phyloP scores from a whole-genome alignment of 2,888 invertebrate genomes.

The Dolichomitus sp. region DNA sequence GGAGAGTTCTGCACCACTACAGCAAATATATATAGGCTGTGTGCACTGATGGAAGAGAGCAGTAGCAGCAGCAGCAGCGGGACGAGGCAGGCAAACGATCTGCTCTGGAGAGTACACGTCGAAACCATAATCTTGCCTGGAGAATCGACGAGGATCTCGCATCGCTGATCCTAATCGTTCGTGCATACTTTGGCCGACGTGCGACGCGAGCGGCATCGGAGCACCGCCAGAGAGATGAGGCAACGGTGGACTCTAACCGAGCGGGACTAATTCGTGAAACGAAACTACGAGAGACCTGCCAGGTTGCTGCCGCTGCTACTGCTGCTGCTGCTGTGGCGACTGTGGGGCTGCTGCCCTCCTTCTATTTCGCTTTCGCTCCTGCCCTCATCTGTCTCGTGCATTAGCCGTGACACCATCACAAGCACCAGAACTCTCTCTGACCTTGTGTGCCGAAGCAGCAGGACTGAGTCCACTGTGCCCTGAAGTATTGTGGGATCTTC shows the following conservation, averaged over 20 bases:
- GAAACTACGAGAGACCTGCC: constrained; percentile 62
- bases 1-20: neutral
- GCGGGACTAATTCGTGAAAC: constrained; percentile 79
- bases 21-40: constrained; percentile 29
- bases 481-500: neutral
- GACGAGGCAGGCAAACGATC: constrained; percentile 57
- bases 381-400: constrained; percentile 58
- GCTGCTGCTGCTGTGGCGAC: constrained; percentile 47
- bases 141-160: constrained; percentile 82
- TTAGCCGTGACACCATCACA: constrained; percentile 50
- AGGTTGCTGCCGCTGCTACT: constrained; percentile 47
- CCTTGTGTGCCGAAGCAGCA: neutral
- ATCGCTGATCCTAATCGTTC: constrained; percentile 84
- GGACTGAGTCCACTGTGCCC: neutral
- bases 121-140: constrained; percentile 81
- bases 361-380: constrained; percentile 52
- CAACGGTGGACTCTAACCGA: constrained; percentile 75
- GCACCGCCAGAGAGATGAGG: constrained; percentile 51
- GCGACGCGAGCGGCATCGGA: constrained; percentile 60
- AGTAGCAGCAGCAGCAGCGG: constrained; percentile 46
- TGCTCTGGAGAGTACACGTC: constrained; percentile 76
- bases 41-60: constrained; percentile 38
- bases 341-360: constrained; percentile 34
- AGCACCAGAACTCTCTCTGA: constrained; percentile 31
- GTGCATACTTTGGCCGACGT: constrained; percentile 81